Evolutionary conservation across 1,140 invertebrate genomes (phyloP), one percentile per base, ranked within the genome.

Genomic region (Drosophila pallidifrons): DNA sequence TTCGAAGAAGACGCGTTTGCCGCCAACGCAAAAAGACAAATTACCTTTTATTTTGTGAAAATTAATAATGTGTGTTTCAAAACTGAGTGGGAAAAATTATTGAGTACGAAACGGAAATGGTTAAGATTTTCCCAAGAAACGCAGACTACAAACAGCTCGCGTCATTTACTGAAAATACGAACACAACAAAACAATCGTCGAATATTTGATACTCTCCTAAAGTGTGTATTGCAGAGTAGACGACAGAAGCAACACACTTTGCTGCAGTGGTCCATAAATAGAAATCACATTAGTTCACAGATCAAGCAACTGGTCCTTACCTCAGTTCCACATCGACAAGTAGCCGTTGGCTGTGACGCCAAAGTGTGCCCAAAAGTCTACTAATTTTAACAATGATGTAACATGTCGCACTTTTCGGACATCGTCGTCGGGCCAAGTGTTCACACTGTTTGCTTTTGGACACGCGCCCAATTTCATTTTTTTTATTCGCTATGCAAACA

Each of bases 341-440:
- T 41, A 20, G 20, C 45, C 16, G 16, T 5, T 32, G 75, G 47
- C 64, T 61, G 38, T 70, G 76, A 77, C 59, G 66, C 47, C 49
- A 51, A 71, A 87, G 60, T 77, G 46, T 63, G 71, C 41, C 51
- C 45, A 69, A 25, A 61, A 81, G 64, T 78, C 82, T 59, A 77
- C 83, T 91, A 91, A 91, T 86, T 91, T 91, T 91, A 91, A 91
- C 83, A 91, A 91, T 91, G 89, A 91, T 91, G 89, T 91, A 91
- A 91, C 67, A 73, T 86, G 81, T 91, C 89, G 88, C 81, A 67
- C 88, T 89, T 77, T 63, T 52, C 32, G 64, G 77, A 61, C 65
- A 85, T 68, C 20, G 20, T 25, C 3, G 20, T 25, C 61, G 66
- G 65, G 63, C 51, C 30, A 59, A 52, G 11, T 7, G 79, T 64